A percentile compares a stretch with the other conserved stretches of the same genome.
These are phyloP conservation scores for Lysiphlebus fabarum DNA, from an alignment of 1,140 invertebrate species.

Conservation along the genomic window DNA sequence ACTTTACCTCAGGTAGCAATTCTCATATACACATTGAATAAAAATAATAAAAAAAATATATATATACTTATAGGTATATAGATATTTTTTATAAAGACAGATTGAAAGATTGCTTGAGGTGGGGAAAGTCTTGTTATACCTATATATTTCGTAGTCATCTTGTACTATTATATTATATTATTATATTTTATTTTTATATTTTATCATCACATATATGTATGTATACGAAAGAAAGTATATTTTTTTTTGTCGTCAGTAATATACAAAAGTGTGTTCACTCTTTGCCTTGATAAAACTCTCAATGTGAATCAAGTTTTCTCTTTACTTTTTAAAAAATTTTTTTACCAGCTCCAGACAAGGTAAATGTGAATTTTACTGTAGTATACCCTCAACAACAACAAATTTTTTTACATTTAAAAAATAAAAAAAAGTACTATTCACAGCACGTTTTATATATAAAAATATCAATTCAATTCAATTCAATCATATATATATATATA, in stretches of 20 bases:
- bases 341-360: constrained; percentile 3
- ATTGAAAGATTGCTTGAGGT: neutral
- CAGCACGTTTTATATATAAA: constrained; percentile 2
- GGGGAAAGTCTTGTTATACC: neutral
- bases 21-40: constrained; percentile 1
- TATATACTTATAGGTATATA: no score
- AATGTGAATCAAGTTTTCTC: constrained; percentile 21
- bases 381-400: neutral
- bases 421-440: constrained; percentile 8
- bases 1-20: constrained; percentile 1
- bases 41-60: constrained; percentile 1
- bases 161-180: no score
- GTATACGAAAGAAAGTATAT: constrained; percentile 14
- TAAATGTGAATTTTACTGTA: neutral
- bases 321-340: constrained; percentile 12
- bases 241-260: neutral
- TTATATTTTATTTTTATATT: no score
- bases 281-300: constrained; percentile 6
- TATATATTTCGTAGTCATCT: no score
- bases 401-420: constrained; percentile 6
- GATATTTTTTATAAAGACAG: neutral
- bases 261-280: neutral
- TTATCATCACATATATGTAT: no score
- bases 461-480: constrained; percentile 12
- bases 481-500: neutral